Percentiles rank a stretch among this genome's conserved stretches.
These are phyloP conservation scores for Acanthosepion lycidas DNA, from an alignment of 2,888 invertebrate genomes.

Conservation along the genomic window DNA sequence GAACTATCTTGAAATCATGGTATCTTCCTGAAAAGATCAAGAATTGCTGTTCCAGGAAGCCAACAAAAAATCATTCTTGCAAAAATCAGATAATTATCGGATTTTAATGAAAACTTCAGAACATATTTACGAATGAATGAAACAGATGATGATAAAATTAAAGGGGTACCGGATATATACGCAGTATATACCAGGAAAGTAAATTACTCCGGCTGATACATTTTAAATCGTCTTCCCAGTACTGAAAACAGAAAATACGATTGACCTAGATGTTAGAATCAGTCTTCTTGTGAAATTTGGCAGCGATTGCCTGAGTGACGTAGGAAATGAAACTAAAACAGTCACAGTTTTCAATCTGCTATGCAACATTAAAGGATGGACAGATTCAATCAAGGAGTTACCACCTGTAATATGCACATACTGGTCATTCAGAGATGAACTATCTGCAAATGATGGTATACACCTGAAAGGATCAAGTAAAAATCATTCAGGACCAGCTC, in stretches of 20 bases:
- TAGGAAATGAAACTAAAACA: conserved; percentile 4
- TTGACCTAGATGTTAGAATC: neutral
- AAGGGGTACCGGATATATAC: conserved; percentile 52
- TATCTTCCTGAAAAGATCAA: too few species aligned
- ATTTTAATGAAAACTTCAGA: too few species aligned
- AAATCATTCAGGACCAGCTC: conserved; percentile 50
- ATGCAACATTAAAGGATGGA: neutral
- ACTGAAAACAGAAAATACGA: neutral
- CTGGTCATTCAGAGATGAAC: conserved; percentile 50
- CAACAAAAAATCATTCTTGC: too few species aligned
- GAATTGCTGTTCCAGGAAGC: too few species aligned
- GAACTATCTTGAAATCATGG: too few species aligned
- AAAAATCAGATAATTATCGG: conserved; percentile 42
- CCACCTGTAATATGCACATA: conserved; percentile 47
- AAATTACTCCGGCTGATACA: conserved; percentile 53
- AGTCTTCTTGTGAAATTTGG: neutral
- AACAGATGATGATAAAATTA: conserved; percentile 52
- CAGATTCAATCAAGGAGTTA: neutral
- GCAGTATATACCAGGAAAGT: conserved; percentile 51
- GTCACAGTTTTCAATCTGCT: neutral
- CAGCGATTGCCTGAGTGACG: neutral
- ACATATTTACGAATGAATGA: neutral
- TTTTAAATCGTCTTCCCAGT: conserved; percentile 49
- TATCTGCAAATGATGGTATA: conserved; percentile 51
- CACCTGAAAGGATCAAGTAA: conserved; percentile 50